phyloP scores from a whole-genome alignment of 2,888 invertebrate genomes.

The Anthrax anthrax region DNA sequence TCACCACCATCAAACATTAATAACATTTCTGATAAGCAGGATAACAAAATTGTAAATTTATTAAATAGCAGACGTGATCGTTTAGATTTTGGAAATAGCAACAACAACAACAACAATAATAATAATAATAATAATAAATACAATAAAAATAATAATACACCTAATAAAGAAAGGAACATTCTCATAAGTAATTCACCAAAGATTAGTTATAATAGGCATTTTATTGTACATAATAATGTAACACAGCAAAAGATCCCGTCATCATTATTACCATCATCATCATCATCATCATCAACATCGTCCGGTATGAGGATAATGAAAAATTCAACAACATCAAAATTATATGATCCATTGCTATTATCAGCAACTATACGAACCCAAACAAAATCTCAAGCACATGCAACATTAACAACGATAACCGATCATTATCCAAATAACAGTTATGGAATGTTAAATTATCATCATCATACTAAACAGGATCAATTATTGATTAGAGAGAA shows the following conservation, averaged over 20 bases:
- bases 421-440: slow-evolving; percentile 16
- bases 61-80: slow-evolving; percentile 2
- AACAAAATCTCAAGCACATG: slow-evolving; percentile 8
- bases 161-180: slow-evolving; percentile 4
- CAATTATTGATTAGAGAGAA: slow-evolving; percentile 23
- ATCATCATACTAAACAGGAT: too few species aligned
- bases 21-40: too few species aligned
- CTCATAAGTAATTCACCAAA: slow-evolving; percentile 12
- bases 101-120: too few species aligned
- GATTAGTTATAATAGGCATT: slow-evolving; percentile 12
- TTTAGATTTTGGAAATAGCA: neutral
- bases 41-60: too few species aligned
- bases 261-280: too few species aligned
- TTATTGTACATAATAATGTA: too few species aligned
- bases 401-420: slow-evolving; percentile 14
- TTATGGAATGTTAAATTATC: slow-evolving; percentile 14
- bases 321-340: slow-evolving; percentile 3
- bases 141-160: slow-evolving; percentile 10
- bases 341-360: slow-evolving; percentile 8
- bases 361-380: slow-evolving; percentile 11
- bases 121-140: too few species aligned
- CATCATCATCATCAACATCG: too few species aligned
- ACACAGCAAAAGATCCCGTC: too few species aligned
- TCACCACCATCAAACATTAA: too few species aligned
- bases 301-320: slow-evolving; percentile 7